These are phyloP conservation scores for Bettongia penicillata DNA, from an alignment of 2,113 vertebrate genomes.

Conservation along the genomic window DNA sequence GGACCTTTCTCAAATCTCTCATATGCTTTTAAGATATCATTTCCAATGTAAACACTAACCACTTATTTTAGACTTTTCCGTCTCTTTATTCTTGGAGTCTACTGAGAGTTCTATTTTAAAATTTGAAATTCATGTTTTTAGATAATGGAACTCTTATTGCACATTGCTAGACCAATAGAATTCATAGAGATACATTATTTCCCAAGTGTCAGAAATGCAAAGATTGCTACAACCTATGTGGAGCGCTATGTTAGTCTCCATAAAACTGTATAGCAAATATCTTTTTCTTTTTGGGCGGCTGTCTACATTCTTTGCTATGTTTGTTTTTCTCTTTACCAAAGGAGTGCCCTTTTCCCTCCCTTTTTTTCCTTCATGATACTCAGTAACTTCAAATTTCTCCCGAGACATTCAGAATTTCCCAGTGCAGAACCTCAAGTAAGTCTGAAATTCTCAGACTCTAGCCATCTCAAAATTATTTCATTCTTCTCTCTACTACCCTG, in stretches of 20 bases:
- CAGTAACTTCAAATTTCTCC: not conserved
- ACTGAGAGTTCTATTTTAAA: conserved; percentile 54
- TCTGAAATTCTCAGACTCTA: not conserved
- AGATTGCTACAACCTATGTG: not conserved
- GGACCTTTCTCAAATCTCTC: conserved; percentile 74
- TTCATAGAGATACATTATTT: not conserved
- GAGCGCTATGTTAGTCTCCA: not conserved
- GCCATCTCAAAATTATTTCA: not conserved
- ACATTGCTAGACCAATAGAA: conserved; percentile 55
- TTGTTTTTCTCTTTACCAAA: not conserved
- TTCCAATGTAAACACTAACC: conserved; percentile 76
- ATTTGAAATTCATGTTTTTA: conserved; percentile 54
- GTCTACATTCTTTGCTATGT: not conserved
- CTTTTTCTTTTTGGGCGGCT: not conserved
- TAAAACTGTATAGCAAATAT: not conserved
- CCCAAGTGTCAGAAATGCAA: not conserved
- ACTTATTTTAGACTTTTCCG: conserved; percentile 71
- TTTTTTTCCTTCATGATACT: not conserved
- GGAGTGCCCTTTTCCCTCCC: not conserved
- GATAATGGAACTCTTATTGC: conserved; percentile 29
- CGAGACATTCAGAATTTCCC: not conserved
- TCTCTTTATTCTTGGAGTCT: conserved; percentile 60
- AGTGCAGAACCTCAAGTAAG: not conserved
- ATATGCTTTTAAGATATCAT: conserved; percentile 77
- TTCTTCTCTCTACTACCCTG: not conserved